Evolutionary conservation across 2,797 vertebrate genomes (phyloP).

Genomic region (Bradypus variegatus): DNA sequence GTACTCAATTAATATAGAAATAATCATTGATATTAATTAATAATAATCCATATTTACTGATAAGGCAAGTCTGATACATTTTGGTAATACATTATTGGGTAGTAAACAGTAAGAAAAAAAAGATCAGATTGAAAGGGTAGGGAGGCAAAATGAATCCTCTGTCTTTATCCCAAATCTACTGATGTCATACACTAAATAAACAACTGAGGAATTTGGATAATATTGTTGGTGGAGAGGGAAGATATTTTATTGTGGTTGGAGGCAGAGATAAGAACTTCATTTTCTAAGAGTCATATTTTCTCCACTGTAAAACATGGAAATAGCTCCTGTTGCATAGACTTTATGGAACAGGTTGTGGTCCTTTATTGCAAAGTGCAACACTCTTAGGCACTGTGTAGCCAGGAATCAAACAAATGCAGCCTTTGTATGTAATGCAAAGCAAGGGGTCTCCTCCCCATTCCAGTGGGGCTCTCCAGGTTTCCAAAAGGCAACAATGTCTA

Average conservation of each 20-base stretch:
- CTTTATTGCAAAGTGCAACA: not conserved
- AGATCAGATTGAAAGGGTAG: not conserved
- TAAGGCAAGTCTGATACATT: not conserved
- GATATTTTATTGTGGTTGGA: not conserved
- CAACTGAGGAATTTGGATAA: conserved; percentile 13
- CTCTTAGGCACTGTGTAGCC: not conserved
- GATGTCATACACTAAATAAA: not conserved
- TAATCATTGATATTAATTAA: conserved; percentile 17
- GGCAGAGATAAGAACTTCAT: not conserved
- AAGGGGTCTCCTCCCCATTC: not conserved
- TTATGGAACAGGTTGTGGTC: not conserved
- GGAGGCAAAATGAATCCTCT: not conserved
- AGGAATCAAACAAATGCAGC: not conserved
- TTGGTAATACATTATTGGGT: conserved; percentile 8
- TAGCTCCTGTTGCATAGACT: not conserved
- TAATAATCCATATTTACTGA: not conserved
- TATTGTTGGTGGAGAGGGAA: not conserved
- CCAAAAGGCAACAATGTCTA: not conserved
- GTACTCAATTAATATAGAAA: not conserved
- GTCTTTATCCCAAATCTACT: not conserved
- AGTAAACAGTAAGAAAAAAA: not conserved
- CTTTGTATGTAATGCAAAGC: conserved; percentile 12
- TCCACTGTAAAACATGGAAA: conserved; percentile 13
- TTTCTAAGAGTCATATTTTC: conserved; percentile 8
- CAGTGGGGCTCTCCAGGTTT: not conserved